A percentile compares a stretch with the other conserved stretches of the same genome.
Conservation (phyloP, 2,888 invertebrate species). For the Watsonalla binaria region DNA sequence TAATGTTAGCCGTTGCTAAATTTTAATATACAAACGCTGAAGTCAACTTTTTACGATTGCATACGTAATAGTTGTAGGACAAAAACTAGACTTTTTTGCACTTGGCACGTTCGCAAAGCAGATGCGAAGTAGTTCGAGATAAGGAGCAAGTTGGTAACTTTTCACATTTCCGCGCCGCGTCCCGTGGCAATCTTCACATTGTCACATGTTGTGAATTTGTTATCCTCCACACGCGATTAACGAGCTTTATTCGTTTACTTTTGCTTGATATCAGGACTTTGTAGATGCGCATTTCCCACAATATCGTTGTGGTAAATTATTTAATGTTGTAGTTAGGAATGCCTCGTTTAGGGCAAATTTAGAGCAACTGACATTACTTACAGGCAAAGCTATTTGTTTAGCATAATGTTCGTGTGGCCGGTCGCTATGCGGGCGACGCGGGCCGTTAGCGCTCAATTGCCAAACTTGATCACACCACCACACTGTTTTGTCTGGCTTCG, state of each 20-base stretch:
- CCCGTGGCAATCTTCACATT: conserved; percentile 39
- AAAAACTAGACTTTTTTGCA: conserved; percentile 51
- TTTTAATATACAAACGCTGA: neutral
- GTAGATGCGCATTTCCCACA: no score
- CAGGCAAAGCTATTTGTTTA: conserved; percentile 57
- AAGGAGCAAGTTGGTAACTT: conserved; percentile 68
- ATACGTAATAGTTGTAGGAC: neutral
- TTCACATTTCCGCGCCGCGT: conserved; percentile 61
- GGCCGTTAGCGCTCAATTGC: conserved; percentile 49
- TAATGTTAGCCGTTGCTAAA: no score
- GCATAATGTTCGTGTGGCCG: conserved; percentile 49
- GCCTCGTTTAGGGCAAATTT: conserved; percentile 21
- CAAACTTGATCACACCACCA: conserved; percentile 54
- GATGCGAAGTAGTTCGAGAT: conserved; percentile 62
- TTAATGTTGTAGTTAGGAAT: conserved; percentile 42
- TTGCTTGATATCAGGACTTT: conserved; percentile 4
- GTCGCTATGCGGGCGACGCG: conserved; percentile 41
- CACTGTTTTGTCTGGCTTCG: conserved; percentile 37
- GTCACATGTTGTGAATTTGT: conserved; percentile 57
- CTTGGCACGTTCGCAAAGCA: conserved; percentile 62
- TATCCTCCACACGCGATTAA: conserved; percentile 46
- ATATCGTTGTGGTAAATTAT: conserved; percentile 1
- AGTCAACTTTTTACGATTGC: neutral
- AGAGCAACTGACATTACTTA: conserved; percentile 37
- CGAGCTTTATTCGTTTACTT: conserved; percentile 33